Evolutionary conservation across 2,797 vertebrate species (phyloP).

Genomic region (Sebastes goodei): DNA sequence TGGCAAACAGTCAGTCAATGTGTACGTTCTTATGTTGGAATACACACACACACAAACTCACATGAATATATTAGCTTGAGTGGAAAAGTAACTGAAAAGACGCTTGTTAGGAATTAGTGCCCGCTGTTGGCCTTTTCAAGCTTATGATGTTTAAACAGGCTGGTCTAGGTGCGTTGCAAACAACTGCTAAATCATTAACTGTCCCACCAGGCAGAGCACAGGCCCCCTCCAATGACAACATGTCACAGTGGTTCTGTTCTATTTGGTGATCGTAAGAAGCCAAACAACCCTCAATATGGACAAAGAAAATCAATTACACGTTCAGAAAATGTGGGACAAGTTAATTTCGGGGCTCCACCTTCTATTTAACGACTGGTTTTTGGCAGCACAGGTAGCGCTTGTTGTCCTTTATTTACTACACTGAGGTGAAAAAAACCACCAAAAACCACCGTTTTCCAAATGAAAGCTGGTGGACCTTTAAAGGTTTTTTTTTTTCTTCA

Average conservation of each 20-base stretch:
- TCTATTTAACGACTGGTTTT: not conserved
- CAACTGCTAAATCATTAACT: slow-evolving; percentile 7
- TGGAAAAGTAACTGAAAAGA: slow-evolving; percentile 69
- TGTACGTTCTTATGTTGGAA: slow-evolving; percentile 56
- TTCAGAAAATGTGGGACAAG: not conserved
- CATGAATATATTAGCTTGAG: slow-evolving; percentile 41
- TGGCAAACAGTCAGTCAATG: slow-evolving; percentile 62
- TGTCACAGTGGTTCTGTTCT: not conserved
- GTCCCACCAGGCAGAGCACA: not conserved
- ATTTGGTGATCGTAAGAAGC: not conserved
- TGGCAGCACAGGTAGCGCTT: not conserved
- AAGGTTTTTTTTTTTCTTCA: not conserved
- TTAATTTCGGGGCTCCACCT: too few species aligned
- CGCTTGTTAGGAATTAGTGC: slow-evolving; percentile 54
- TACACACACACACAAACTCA: slow-evolving; percentile 16
- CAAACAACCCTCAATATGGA: not conserved
- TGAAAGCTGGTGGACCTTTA: slow-evolving; percentile 18
- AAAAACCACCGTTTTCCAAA: slow-evolving; percentile 5
- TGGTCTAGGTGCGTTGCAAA: slow-evolving; percentile 7
- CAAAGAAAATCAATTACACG: not conserved
- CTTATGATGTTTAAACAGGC: slow-evolving; percentile 19
- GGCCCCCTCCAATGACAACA: not conserved
- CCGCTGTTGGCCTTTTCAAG: slow-evolving; percentile 7
- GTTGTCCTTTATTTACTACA: not conserved
- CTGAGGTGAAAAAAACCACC: not conserved